These are phyloP conservation scores for Caenorhabditis remanei DNA, from an alignment of 1,140 invertebrate species.

Conservation along the genomic window DNA sequence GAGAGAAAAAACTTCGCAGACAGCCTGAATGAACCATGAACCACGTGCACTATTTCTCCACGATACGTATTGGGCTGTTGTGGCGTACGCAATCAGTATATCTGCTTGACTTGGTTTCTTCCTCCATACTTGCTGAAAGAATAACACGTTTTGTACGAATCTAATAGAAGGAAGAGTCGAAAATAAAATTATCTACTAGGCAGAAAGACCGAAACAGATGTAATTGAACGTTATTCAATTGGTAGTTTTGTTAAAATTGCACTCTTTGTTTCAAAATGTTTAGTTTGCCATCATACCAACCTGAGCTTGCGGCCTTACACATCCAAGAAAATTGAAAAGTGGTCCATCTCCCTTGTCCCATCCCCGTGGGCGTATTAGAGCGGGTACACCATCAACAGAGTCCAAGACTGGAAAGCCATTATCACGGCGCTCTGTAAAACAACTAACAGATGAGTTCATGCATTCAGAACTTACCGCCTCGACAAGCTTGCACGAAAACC, in stretches of 20 bases:
- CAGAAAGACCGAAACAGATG: background rate
- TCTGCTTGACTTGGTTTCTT: slow-evolving; percentile 47
- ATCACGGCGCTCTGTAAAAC: slow-evolving; percentile 34
- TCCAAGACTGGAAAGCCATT: slow-evolving; percentile 9
- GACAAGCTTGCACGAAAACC: slow-evolving; percentile 85
- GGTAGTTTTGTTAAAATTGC: background rate
- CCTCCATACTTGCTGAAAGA: slow-evolving; percentile 42
- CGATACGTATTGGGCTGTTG: slow-evolving; percentile 82
- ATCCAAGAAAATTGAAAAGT: slow-evolving; percentile 44
- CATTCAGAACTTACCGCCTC: slow-evolving; percentile 72
- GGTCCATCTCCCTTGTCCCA: slow-evolving; percentile 22
- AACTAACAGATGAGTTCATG: background rate
- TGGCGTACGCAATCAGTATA: slow-evolving; percentile 82
- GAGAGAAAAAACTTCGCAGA: slow-evolving; percentile 85
- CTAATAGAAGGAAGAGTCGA: background rate
- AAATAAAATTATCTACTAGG: background rate
- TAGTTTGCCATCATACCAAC: background rate
- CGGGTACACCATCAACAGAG: slow-evolving; percentile 12
- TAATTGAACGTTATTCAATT: background rate
- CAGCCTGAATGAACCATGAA: slow-evolving; percentile 85
- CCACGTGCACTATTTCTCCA: slow-evolving; percentile 82
- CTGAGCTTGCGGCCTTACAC: slow-evolving; percentile 31
- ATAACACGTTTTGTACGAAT: background rate
- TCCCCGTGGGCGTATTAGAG: background rate
- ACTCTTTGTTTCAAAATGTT: background rate